These are phyloP conservation scores for Saxidomus purpurata DNA, from an alignment of 1,140 invertebrate genomes.

Conservation along the genomic window DNA sequence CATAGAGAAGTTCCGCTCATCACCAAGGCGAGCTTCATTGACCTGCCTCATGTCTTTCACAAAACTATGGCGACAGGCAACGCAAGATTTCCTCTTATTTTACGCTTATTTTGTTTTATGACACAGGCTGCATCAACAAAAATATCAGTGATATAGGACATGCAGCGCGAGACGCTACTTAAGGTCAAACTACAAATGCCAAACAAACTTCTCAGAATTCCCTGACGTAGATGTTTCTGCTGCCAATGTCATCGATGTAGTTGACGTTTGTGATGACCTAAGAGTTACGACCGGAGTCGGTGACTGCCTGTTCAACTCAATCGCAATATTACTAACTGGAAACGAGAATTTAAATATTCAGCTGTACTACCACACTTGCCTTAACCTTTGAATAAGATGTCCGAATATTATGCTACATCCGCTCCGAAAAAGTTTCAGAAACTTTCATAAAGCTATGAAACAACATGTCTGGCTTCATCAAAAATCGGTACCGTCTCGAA, in stretches of 20 bases:
- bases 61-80: too few relatives aligned
- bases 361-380: background rate
- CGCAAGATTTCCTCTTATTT: too few relatives aligned
- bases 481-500: background rate
- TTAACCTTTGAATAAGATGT: background rate
- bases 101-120: too few relatives aligned
- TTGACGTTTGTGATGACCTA: background rate
- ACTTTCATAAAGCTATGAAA: background rate
- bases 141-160: too few relatives aligned
- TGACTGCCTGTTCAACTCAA: background rate
- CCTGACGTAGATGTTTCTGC: background rate
- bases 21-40: too few relatives aligned
- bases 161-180: too few relatives aligned
- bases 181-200: too few relatives aligned
- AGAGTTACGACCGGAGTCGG: background rate
- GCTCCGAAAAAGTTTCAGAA: background rate
- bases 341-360: background rate
- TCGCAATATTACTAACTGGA: background rate
- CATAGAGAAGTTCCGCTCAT: too few relatives aligned
- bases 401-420: slow-evolving; percentile 10
- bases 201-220: too few relatives aligned
- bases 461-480: background rate
- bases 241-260: background rate
- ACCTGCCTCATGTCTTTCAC: too few relatives aligned
- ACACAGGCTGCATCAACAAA: too few relatives aligned